Evolutionary conservation across 2,113 vertebrate species (phyloP).

Genomic region (mouse (Mus musculus)): GRCm39 chr2:72597501-72598000

Average conservation of each 20-base stretch:
- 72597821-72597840: background rate
- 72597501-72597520: background rate
- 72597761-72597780: background rate
- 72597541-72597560: background rate
- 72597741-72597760: constrained; percentile 12
- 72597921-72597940: constrained; percentile 37
- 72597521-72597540: background rate
- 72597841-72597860: constrained; percentile 41
- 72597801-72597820: constrained; percentile 34
- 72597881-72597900: constrained; percentile 1
- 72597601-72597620: background rate
- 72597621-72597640: background rate
- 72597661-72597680: background rate
- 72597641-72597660: background rate
- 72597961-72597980: background rate
- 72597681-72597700: constrained; percentile 25
- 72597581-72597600: background rate
- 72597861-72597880: constrained; percentile 34
- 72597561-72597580: background rate
- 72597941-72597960: constrained; percentile 39
- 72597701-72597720: background rate
- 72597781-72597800: background rate
- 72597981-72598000: background rate
- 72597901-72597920: constrained; percentile 50
- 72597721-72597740: constrained; percentile 28